These are phyloP conservation scores for Rhodinocichla rosea DNA, from an alignment of 2,113 vertebrate species.

Conservation along the genomic window DNA sequence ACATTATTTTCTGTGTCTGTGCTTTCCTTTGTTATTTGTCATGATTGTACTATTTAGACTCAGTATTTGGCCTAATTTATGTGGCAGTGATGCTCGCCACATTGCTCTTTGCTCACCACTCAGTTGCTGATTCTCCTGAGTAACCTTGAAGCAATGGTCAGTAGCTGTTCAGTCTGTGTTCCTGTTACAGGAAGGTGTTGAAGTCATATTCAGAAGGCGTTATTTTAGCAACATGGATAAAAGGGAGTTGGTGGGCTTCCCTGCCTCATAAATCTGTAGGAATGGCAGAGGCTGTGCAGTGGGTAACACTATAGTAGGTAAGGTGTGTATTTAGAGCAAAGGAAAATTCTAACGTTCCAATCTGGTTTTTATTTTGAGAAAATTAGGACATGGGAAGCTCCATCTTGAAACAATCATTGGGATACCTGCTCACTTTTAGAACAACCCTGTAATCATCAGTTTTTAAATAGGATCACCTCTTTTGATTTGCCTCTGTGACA, in stretches of 20 bases:
- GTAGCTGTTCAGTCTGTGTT: not conserved
- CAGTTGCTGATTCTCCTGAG: not conserved
- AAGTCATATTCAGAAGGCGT: not conserved
- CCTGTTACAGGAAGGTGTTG: not conserved
- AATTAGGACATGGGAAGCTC: not conserved
- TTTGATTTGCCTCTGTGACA: not conserved
- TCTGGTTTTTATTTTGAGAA: not conserved
- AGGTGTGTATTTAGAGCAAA: not conserved
- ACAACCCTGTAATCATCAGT: not conserved
- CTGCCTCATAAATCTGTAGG: not conserved
- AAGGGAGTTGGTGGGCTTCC: not conserved
- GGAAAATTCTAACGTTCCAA: not conserved
- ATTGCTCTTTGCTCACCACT: not conserved
- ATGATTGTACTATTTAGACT: not conserved
- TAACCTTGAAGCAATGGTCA: not conserved
- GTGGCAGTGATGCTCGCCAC: no score
- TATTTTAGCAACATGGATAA: not conserved
- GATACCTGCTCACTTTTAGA: not conserved
- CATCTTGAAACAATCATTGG: not conserved
- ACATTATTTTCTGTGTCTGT: not conserved
- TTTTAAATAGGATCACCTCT: not conserved
- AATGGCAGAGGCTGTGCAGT: not conserved
- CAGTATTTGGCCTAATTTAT: not conserved
- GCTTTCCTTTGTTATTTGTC: not conserved
- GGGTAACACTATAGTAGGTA: not conserved